Evolutionary conservation across 1,140 invertebrate species (phyloP).

Genomic region (Drosophila ironensis): DNA sequence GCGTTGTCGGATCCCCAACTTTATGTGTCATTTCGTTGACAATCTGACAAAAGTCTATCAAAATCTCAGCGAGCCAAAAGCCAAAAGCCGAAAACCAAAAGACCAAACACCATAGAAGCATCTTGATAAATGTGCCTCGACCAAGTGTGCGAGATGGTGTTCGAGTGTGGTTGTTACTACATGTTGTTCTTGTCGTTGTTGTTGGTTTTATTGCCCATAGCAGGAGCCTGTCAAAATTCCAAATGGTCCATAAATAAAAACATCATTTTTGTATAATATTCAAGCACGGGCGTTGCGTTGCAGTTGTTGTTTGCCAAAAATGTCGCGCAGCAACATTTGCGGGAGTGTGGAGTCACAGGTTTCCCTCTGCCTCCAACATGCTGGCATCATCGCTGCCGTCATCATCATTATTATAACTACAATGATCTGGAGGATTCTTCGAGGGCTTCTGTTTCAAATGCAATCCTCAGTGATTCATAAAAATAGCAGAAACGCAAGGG

Average conservation of each 20-base stretch:
- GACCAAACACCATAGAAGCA: slow-evolving; percentile 15
- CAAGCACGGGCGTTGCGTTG: slow-evolving; percentile 34
- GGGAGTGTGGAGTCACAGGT: slow-evolving; percentile 66
- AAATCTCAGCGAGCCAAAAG: slow-evolving; percentile 52
- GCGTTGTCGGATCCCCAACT: slow-evolving; percentile 12
- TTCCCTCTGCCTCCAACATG: background rate
- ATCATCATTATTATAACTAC: slow-evolving; percentile 2
- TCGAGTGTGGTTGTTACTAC: no score
- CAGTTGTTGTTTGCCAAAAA: slow-evolving; percentile 58
- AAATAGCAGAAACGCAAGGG: slow-evolving; percentile 53
- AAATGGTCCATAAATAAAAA: slow-evolving; percentile 81
- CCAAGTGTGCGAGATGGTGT: slow-evolving; percentile 17
- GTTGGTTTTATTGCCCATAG: slow-evolving; percentile 64
- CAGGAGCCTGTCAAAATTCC: slow-evolving; percentile 73
- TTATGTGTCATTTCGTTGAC: slow-evolving; percentile 53
- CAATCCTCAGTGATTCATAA: slow-evolving; percentile 56
- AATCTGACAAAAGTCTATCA: slow-evolving; percentile 69
- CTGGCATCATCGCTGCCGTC: slow-evolving; percentile 19
- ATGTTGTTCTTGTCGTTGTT: slow-evolving; percentile 32
- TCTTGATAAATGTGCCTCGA: slow-evolving; percentile 65
- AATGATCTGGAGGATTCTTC: slow-evolving; percentile 1
- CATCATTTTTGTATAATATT: slow-evolving; percentile 70
- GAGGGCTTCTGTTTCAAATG: slow-evolving; percentile 21
- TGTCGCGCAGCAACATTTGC: slow-evolving; percentile 33
- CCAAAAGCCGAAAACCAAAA: slow-evolving; percentile 1